These are phyloP conservation scores for Caenorhabditis plicata DNA, from an alignment of 2,888 invertebrate species.

Conservation along the genomic window DNA sequence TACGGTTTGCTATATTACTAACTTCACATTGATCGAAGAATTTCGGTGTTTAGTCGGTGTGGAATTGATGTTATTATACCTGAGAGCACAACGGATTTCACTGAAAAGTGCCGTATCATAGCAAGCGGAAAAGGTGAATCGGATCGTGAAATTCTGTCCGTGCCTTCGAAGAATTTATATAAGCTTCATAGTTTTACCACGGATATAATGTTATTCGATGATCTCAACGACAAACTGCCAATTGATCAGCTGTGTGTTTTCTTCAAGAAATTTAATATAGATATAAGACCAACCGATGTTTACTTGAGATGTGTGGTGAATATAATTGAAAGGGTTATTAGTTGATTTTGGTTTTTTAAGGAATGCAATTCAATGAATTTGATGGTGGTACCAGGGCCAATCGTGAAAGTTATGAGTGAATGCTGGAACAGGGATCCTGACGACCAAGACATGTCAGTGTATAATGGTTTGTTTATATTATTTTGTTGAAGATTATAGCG, in stretches of 20 bases:
- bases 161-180: slow-evolving; percentile 17
- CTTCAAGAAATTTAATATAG: slow-evolving; percentile 15
- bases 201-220: slow-evolving; percentile 6
- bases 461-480: too few species aligned
- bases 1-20: slow-evolving; percentile 15
- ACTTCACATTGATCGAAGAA: background rate
- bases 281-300: slow-evolving; percentile 7
- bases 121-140: slow-evolving; percentile 4
- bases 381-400: slow-evolving; percentile 18
- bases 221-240: slow-evolving; percentile 6
- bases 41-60: slow-evolving; percentile 6
- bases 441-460: too few species aligned
- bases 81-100: slow-evolving; percentile 7
- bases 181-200: background rate
- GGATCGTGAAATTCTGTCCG: slow-evolving; percentile 14
- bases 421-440: too few species aligned
- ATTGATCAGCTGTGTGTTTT: slow-evolving; percentile 13
- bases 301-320: slow-evolving; percentile 12
- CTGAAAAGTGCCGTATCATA: slow-evolving; percentile 7
- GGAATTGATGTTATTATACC: slow-evolving; percentile 22
- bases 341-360: too few species aligned
- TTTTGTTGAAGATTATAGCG: too few species aligned
- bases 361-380: slow-evolving; percentile 20
- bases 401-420: slow-evolving; percentile 24
- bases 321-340: too few species aligned